Base-by-base conservation (phyloP, 2,888 invertebrate genomes). In the Sialis fuliginosa region DNA sequence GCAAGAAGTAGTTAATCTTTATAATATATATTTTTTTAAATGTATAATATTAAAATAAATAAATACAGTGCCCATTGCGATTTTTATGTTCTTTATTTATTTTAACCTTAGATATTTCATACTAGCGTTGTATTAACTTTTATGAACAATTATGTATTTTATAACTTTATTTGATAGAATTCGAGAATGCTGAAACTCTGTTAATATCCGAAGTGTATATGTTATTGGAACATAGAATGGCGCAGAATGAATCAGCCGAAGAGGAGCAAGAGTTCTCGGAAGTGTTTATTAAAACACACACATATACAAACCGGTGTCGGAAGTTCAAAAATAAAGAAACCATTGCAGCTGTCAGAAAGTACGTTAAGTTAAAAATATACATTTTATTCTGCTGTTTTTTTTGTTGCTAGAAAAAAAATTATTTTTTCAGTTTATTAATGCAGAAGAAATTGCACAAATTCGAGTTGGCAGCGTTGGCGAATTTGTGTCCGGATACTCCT, bases 261-360 rank as follows among this genome's bases (percentile, higher is more conserved):
- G 98, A 98, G 58, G 92, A 95, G 60, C 96, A 96, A 65, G 96
- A 97, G 65, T 86, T 98, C 62, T 93, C 95, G 0, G 96, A 96
- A 64, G 96, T 97, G 6, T 98, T 98, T 62, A 86, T 92, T 79
- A 98, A 98, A 65, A 98, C 96, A 0, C 73, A 92, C 31, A 91
- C 90, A 41, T 97, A 98, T 62, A 93, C 95, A 6, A 85, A 93
- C 58, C 78, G 95, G 60, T 96, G 97, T 63, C 82, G 93, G 50
- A 92, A 95, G 62, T 96, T 97, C 65, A 96, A 95, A 67, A 98
- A 97, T 60, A 88, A 96, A 60, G 97, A 98, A 69, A 96, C 95
- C 5, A 98, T 98, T 54, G 80, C 90, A 47, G 89, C 95, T 32
- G 92, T 98, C 5, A 74, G 97, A 71, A 91, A 85, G 92, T 91